Percentiles rank a stretch among this genome's conserved stretches.
Evolutionary conservation across 53 echinoderm and acorn worm genomes (phyloP).

Genomic region (Antedon mediterranea): DNA sequence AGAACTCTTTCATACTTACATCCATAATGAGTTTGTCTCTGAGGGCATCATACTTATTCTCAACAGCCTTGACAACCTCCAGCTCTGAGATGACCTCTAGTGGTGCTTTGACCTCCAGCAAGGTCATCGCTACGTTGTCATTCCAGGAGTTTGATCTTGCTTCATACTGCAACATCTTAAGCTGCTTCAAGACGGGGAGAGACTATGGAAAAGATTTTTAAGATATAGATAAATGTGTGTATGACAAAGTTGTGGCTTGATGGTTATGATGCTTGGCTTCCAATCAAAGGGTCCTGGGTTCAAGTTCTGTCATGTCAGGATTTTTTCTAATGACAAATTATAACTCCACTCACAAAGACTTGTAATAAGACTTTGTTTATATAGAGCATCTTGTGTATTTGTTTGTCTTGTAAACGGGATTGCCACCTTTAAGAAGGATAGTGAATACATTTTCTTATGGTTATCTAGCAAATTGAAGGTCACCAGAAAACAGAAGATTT

Average conservation of each 20-base stretch:
- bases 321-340: background rate
- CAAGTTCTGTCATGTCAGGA: too few species aligned
- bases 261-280: too few species aligned
- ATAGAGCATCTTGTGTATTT: too few species aligned
- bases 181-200: conserved; percentile 55
- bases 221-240: background rate
- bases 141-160: conserved; percentile 76
- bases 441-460: too few species aligned
- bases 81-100: conserved; percentile 54
- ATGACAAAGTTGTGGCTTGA: too few species aligned
- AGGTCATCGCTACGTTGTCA: conserved; percentile 74
- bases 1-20: conserved; percentile 15
- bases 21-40: conserved; percentile 75
- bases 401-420: too few species aligned
- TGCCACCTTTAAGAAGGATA: too few species aligned
- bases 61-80: conserved; percentile 73
- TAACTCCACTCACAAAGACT: too few species aligned
- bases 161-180: conserved; percentile 83
- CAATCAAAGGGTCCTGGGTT: too few species aligned
- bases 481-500: background rate
- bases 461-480: background rate
- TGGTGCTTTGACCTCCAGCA: conserved; percentile 45
- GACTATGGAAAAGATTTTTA: conserved; percentile 16
- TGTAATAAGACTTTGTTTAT: too few species aligned
- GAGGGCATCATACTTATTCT: conserved; percentile 88